Percentiles rank a stretch among this genome's conserved stretches.
Evolutionary conservation across 2,797 vertebrate genomes (phyloP).

Genomic region (Diglossa cyanea): DNA sequence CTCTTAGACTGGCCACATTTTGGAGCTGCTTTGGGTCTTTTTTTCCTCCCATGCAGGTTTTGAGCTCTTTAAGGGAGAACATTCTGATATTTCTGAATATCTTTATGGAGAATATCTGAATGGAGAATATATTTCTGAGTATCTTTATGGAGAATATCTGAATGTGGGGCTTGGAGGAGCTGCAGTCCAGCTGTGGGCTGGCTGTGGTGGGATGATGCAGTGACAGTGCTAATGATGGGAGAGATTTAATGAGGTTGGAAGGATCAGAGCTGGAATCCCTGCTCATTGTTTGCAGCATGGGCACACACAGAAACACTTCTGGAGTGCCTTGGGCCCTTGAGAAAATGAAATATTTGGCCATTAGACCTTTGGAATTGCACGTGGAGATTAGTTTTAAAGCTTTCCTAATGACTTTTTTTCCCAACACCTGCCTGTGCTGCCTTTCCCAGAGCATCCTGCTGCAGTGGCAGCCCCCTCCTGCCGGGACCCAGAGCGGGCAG

Average conservation of each 20-base stretch:
- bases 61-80: background rate
- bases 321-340: background rate
- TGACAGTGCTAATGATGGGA: background rate
- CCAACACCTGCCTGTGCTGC: background rate
- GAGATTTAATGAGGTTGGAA: background rate
- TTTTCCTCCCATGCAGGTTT: background rate
- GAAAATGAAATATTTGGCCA: background rate
- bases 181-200: background rate
- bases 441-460: slow-evolving; percentile 87
- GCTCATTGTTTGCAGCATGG: too few relatives aligned
- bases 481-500: slow-evolving; percentile 87
- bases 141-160: background rate
- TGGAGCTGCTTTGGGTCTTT: background rate
- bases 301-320: fast-evolving
- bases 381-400: background rate
- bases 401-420: background rate
- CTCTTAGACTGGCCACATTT: background rate
- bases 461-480: slow-evolving; percentile 92
- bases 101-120: too few relatives aligned
- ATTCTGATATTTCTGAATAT: background rate
- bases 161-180: background rate
- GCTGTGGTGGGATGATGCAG: background rate
- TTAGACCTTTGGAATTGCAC: background rate
- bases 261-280: background rate
- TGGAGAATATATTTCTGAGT: too few relatives aligned